Evolutionary conservation across 2,113 vertebrate species (phyloP), one percentile per base, ranked within the genome.

Genomic region (Triplophysa siluroides): DNA sequence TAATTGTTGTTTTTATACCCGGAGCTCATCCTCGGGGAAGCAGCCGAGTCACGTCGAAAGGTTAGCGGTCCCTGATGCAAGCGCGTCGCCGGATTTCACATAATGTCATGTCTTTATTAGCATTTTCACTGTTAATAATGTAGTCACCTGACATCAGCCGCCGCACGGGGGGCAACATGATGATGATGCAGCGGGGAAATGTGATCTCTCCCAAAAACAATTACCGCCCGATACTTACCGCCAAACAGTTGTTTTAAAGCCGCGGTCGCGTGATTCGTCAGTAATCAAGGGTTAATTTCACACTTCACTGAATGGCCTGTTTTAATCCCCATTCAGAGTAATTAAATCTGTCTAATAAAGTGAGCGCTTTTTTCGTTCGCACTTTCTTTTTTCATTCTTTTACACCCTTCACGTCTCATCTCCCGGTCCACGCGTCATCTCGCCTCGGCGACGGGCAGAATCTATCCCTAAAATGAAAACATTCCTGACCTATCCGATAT

Each of bases 301-400:
- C 96, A 97, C 95, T 95, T 95, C 94, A 92, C 92, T 95, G 95
- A 93, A 95, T 97, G 92, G 94, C 96, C 94, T 94, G 93, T 94
- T 94, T 95, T 97, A 95, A 97, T 98, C 95, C 96, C 95, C 94
- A 96, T 96, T 98, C 96, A 94, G 92, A 95, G 95, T 98, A 98
- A 98, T 98, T 98, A 98, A 98, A 98, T 98, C 95, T 97, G 96
- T 98, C 96, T 96, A 97, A 96, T 98, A 97, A 98, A 93, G 94
- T 93, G 94, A 94, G 92, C 23, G 47, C 73, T 95, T 94, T 96
- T 96, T 96, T 95, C 95, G 12, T 94, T 91, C 82, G 92, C 50
- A 92, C 91, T 86, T 90, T 93, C 94, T 50, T 47, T 64, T 93
- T 95, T 93, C 94, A 93, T 97, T 98, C 94, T 96, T 96, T 95